Percentiles rank a stretch among this genome's conserved stretches.
Evolutionary conservation across 2,888 invertebrate genomes (phyloP).

Genomic region (Polylopha cassiicola): DNA sequence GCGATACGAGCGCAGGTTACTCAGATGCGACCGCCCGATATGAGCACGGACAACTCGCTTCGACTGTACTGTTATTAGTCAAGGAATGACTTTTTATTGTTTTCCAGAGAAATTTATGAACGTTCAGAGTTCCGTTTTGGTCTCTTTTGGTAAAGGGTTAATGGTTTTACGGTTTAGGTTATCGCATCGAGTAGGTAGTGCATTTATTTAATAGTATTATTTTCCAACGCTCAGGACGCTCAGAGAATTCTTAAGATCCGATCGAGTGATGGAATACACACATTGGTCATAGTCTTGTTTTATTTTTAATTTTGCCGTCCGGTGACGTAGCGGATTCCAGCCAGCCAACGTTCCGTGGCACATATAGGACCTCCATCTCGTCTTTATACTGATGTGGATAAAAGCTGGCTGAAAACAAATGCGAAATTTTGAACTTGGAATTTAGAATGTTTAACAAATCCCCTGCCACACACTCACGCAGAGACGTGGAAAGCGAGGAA

Average conservation of each 20-base stretch:
- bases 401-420: conserved; percentile 20
- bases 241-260: no score
- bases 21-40: conserved; percentile 62
- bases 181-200: no score
- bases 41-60: conserved; percentile 41
- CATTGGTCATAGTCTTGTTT: conserved; percentile 3
- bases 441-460: no score
- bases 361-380: conserved; percentile 12
- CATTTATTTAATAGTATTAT: no score
- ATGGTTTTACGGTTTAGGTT: conserved; percentile 20
- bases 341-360: conserved; percentile 10
- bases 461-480: no score
- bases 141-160: conserved; percentile 37
- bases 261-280: no score
- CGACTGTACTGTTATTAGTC: conserved; percentile 65
- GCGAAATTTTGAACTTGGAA: no score
- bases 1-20: conserved; percentile 61
- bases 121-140: conserved; percentile 35
- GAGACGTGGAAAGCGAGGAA: no score
- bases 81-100: conserved; percentile 62
- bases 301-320: conserved; percentile 21
- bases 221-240: no score
- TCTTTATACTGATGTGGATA: conserved; percentile 4
- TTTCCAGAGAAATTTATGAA: conserved; percentile 53
- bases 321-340: conserved; percentile 28